Percentiles rank a stretch among this genome's conserved stretches.
These are phyloP conservation scores for Euplagia quadripunctaria DNA, from an alignment of 2,888 invertebrate genomes.

Conservation along the genomic window DNA sequence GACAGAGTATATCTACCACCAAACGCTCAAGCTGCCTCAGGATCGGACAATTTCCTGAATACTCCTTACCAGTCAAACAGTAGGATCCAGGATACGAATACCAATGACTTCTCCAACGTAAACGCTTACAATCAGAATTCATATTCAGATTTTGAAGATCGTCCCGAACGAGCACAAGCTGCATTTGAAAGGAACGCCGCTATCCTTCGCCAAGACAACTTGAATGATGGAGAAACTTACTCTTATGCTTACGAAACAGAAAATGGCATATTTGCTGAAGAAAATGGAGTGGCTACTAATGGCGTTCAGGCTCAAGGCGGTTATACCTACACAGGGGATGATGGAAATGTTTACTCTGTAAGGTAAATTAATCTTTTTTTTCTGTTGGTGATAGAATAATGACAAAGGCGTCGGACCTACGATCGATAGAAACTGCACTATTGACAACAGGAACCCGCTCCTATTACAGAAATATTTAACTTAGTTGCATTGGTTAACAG, in stretches of 20 bases:
- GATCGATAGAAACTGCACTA: no score
- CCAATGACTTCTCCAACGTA: slow-evolving; percentile 42
- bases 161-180: slow-evolving; percentile 74
- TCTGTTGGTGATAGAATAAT: background rate
- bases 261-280: slow-evolving; percentile 80
- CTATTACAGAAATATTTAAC: no score
- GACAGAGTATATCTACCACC: slow-evolving; percentile 80
- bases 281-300: slow-evolving; percentile 77
- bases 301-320: slow-evolving; percentile 81
- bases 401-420: no score
- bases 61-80: slow-evolving; percentile 46
- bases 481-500: no score
- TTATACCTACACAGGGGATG: slow-evolving; percentile 80
- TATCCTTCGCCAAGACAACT: slow-evolving; percentile 75
- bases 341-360: slow-evolving; percentile 78
- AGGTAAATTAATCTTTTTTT: slow-evolving; percentile 57
- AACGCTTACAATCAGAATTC: slow-evolving; percentile 69
- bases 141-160: slow-evolving; percentile 53
- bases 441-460: no score
- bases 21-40: slow-evolving; percentile 54
- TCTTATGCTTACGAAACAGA: slow-evolving; percentile 79
- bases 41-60: slow-evolving; percentile 46
- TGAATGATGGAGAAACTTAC: slow-evolving; percentile 77
- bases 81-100: slow-evolving; percentile 21
- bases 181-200: slow-evolving; percentile 76